Conservation (phyloP, 2,888 invertebrate genomes). For the Agrotis exclamationis region DNA sequence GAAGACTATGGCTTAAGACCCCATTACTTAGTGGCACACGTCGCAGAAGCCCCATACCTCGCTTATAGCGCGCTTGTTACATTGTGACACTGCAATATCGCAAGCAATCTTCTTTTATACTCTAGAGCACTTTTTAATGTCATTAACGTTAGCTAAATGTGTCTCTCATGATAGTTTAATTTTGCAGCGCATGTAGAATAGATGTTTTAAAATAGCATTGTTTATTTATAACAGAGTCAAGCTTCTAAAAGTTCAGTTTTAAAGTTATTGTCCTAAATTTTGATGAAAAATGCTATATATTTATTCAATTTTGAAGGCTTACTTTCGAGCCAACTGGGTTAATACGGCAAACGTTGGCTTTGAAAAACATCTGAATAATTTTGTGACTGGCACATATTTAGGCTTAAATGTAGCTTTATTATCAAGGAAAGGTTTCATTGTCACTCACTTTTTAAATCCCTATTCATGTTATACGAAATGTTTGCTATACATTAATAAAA, state of each 20-base stretch:
- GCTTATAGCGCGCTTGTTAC: conserved; percentile 40
- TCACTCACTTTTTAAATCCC: conserved; percentile 14
- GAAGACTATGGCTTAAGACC: conserved; percentile 33
- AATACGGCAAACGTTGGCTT: conserved; percentile 5
- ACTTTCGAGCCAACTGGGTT: conserved; percentile 15
- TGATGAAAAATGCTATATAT: background rate
- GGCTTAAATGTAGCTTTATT: background rate
- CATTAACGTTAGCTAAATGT: conserved; percentile 54
- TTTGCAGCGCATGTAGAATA: conserved; percentile 28
- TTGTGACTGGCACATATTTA: conserved; percentile 12
- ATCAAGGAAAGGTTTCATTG: conserved; percentile 2
- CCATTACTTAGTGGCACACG: conserved; percentile 54
- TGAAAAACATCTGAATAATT: conserved; percentile 1
- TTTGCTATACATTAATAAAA: background rate
- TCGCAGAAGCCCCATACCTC: conserved; percentile 41
- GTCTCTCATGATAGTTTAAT: conserved; percentile 56
- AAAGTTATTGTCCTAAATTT: too few species aligned
- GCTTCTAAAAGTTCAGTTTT: too few species aligned
- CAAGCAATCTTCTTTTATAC: conserved; percentile 65
- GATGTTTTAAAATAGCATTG: conserved; percentile 8
- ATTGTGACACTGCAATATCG: conserved; percentile 47
- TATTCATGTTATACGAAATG: background rate
- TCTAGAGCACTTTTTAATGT: conserved; percentile 43
- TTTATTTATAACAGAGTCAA: too few species aligned
- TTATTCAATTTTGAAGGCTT: background rate